Base-by-base conservation (phyloP, 2,113 vertebrate genomes). In the Xyrauchen texanus region DNA sequence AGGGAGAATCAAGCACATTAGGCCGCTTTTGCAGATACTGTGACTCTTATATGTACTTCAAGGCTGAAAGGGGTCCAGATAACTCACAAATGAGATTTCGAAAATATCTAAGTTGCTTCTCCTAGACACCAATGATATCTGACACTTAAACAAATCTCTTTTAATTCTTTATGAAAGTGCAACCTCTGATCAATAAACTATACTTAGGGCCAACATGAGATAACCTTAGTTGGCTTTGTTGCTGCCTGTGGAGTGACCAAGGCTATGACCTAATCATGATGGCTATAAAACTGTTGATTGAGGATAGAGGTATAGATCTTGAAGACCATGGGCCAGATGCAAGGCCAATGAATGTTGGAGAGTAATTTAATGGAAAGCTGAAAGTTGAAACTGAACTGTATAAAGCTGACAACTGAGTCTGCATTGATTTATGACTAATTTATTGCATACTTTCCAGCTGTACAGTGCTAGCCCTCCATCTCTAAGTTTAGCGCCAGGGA, bases 381-480 rank as follows among this genome's bases (percentile, higher is more conserved):
- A 46, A 49, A 63, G 57, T 15, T 34, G 58, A 34, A 46, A 34
- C 10, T 0, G 42, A 47, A 62, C 58, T 61, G 16, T 62, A 61
- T 13, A 74, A n/a, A 61, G 58, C 71, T 15, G 11, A 74, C 44
- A 49, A 60, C 57, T 8, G 15, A 46, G 58, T 63, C 15, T 4
- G 6, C 71, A 74, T 74, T 79, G 45, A 69, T 78, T 70, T 70
- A 71, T 79, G 13, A 71, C 42, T 79, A 60, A 79, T 79, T 79
- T 58, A 79, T 74, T 74, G 58, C 60, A 62, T 63, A 63, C 58
- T 74, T 74, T 74, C 72, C 46, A n/a, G 45, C 10, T 7, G 11
- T 42, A 34, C 47, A 74, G 57, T 79, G 66, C 67, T 67, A 69
- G 66, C 15, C 46, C 47, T 60, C 67, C 49, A 69, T 62, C 46